Evolutionary conservation across 1,140 invertebrate genomes (phyloP), one percentile per base, ranked within the genome.

Genomic region (Brachionus rubens): DNA sequence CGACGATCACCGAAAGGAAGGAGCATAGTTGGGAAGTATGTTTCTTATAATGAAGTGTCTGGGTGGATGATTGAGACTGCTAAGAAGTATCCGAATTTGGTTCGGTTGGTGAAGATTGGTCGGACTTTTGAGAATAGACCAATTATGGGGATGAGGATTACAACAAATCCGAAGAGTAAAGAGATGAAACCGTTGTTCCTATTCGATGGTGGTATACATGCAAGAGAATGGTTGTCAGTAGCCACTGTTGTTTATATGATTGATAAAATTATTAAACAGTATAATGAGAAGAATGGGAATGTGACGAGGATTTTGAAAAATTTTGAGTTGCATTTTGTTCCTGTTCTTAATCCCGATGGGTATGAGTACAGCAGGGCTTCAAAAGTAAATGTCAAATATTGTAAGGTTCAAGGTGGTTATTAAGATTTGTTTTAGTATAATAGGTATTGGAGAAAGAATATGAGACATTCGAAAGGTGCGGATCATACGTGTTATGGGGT

Each of bases 391-490:
- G 36, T 9, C 7, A 24, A 52, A 52, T 21, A 26, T 36, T 21
- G 1, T 7, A 26, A 9, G 16, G 3, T 43, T 36, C 24, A 36
- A 36, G 6, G 33, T 65, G 1, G 5, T 10, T 2, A 21, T 19
- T 36, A 21, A 16, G 6, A 36, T 6, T n/a, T n/a, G 1, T 2
- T 24, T 19, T 1, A 65, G 26, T 7, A 9, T 19, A 46, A 62
- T 33, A 70, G 48, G 52, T 78, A 40, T 78, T 77, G 78, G 41
- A 70, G 26, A 77, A 78, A 67, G 50, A 72, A 52, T 30, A 70
- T 40, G 26, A 26, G 48, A 41, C 56, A 50, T 14, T 26, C n/a
- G 21, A 50, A 40, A 14, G 30, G 28, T 33, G 19, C 24, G 9
- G 59, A 65, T 36, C 59, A 43, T 41, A 33, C 24, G 16, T 78